These are phyloP conservation scores for Trematocara macrostoma DNA, from an alignment of 2,113 vertebrate species.

Conservation along the genomic window DNA sequence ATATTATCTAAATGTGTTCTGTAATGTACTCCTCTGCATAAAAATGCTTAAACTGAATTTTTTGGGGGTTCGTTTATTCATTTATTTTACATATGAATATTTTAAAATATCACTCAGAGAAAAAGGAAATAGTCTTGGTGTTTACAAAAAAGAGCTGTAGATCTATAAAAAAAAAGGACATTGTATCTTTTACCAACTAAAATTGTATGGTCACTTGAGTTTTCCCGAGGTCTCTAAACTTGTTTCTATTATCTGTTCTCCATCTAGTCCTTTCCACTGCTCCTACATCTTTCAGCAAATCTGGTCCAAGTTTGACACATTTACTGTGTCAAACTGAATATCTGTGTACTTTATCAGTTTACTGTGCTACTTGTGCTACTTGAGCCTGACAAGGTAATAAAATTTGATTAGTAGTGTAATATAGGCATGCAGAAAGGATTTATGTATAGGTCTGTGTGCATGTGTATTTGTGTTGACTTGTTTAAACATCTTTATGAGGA, in stretches of 20 bases:
- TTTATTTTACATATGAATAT: neutral
- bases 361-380: neutral
- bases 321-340: neutral
- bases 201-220: neutral
- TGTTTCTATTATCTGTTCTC: neutral
- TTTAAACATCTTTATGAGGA: neutral
- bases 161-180: neutral
- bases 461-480: neutral
- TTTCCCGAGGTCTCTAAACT: neutral
- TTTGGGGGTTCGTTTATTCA: accelerated
- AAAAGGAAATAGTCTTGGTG: neutral
- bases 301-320: neutral
- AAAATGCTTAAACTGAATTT: neutral
- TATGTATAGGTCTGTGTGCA: neutral
- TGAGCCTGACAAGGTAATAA: neutral
- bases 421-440: neutral
- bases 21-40: neutral
- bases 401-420: neutral
- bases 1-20: neutral
- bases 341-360: neutral
- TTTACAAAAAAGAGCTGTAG: neutral
- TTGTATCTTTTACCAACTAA: neutral
- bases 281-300: neutral
- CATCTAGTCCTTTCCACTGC: neutral
- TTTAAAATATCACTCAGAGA: neutral